A percentile compares a stretch with the other conserved stretches of the same genome.
These are phyloP conservation scores for Amyelois transitella DNA, from an alignment of 1,140 invertebrate genomes.

Conservation along the genomic window DNA sequence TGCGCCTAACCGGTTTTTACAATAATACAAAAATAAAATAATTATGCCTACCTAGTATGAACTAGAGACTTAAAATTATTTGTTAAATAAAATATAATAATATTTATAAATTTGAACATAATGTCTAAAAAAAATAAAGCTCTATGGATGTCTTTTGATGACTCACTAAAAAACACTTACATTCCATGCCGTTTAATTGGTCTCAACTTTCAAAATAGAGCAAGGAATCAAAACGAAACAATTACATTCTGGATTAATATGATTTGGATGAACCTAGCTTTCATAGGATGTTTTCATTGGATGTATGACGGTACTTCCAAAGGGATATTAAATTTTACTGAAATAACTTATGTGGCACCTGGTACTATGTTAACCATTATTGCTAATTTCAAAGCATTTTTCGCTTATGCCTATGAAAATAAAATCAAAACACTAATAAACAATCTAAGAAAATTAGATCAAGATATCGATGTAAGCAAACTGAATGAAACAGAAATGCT, in stretches of 20 bases:
- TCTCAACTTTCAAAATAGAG: neutral
- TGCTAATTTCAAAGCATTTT: neutral
- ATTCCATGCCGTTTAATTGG: neutral
- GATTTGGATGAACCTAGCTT: neutral
- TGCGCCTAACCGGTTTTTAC: too few relatives aligned
- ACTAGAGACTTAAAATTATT: neutral
- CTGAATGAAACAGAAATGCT: neutral
- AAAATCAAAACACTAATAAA: neutral
- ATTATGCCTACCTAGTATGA: neutral
- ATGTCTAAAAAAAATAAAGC: too few relatives aligned
- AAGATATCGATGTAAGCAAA: constrained; percentile 1
- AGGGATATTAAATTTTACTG: neutral
- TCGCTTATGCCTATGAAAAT: neutral
- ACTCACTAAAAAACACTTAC: neutral
- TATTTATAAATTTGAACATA: too few relatives aligned
- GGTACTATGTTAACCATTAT: neutral
- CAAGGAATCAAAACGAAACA: neutral
- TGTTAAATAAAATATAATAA: too few relatives aligned
- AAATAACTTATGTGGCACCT: neutral
- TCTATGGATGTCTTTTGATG: neutral
- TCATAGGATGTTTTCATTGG: neutral
- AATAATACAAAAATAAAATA: too few relatives aligned
- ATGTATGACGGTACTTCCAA: neutral
- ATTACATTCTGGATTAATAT: neutral
- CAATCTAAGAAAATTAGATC: constrained; percentile 15